Evolutionary conservation across 35 echinoderm and acorn worm species (phyloP), one percentile per base, ranked within the genome.

Genomic region (Amphiura filiformis): DNA sequence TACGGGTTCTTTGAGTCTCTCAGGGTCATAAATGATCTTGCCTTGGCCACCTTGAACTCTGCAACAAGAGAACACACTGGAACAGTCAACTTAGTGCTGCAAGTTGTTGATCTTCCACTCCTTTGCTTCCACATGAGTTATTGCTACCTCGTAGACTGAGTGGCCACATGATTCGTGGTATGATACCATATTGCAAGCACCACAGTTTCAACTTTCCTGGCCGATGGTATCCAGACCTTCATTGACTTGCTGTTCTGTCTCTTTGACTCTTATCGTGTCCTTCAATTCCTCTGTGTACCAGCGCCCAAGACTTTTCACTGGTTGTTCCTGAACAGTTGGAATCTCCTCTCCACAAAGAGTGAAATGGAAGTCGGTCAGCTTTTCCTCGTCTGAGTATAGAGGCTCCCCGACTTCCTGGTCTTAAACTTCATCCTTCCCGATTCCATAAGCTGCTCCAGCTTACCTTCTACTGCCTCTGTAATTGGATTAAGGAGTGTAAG

Each of bases 321-420:
- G 86, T 57, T 87, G 65, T 23, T 87, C 86, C 39, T 87, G 75
- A 13, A 79, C 65, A 30, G 86, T 20, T 87, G 86, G 76, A 79
- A 78, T 83, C 39, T 87, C 65, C 38, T 79, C 76, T 23, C 76
- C 76, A 79, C 86, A 87, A 33, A 79, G 20, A 2, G 40, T 17
- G 33, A 87, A 77, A 56, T 87, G 86, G 41, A 47, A 42, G 76
- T 87, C 76, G 32, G 14, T 79, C 65, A 36, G 32, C 38, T 36
- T 87, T 13, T 26, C 57, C 7, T 75, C n/a, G 82, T 7, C 35
- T 85, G 13, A 85, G 57, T 0, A 85, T 56, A 85, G n/a, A 61
- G 83, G 57, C 83, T 85, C 32, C 57, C 70, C 3, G 83, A 85
- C 49, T 85, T 85, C 83, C 70, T 85, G 12, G 56, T 85, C 57